Conservation (phyloP, 1,140 invertebrate species). For the Colletes latitarsis region DNA sequence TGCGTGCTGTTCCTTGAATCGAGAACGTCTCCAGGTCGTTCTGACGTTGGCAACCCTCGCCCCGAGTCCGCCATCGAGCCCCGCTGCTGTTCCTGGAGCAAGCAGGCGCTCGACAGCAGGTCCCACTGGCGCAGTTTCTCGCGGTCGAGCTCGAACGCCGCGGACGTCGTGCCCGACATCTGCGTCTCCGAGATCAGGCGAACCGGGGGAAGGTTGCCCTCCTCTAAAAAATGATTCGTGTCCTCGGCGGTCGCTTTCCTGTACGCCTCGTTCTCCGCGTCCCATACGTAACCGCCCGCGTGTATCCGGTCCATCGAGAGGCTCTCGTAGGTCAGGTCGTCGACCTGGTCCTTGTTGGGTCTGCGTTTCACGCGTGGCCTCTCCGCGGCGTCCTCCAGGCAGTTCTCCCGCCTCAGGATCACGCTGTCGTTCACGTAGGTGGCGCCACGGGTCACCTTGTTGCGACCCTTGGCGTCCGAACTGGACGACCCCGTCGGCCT, state of each 20-base stretch:
- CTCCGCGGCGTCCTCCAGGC: constrained; percentile 41
- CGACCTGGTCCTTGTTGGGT: constrained; percentile 57
- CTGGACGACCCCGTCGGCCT: constrained; percentile 18
- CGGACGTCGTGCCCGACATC: constrained; percentile 50
- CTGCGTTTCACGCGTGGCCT: constrained; percentile 57
- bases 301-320: constrained; percentile 71
- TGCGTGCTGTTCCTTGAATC: constrained; percentile 31
- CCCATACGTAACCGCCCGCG: constrained; percentile 78
- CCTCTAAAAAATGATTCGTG: constrained; percentile 81
- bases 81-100: constrained; percentile 79
- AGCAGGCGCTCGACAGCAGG: constrained; percentile 89
- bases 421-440: constrained; percentile 89
- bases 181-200: constrained; percentile 54
- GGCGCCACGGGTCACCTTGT: constrained; percentile 85
- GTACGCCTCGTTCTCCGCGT: constrained; percentile 76
- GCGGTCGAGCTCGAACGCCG: constrained; percentile 88
- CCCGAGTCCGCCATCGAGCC: constrained; percentile 73
- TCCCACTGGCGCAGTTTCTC: constrained; percentile 94
- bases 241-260: constrained; percentile 52
- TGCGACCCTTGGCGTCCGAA: constrained; percentile 56
- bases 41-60: constrained; percentile 73
- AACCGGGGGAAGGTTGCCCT: constrained; percentile 80
- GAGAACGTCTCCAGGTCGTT: constrained; percentile 46
- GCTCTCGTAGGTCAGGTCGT: constrained; percentile 74
- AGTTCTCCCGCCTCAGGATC: constrained; percentile 45